Evolutionary conservation across 2,888 invertebrate genomes (phyloP).

Genomic region (Pyrochroa serraticornis): DNA sequence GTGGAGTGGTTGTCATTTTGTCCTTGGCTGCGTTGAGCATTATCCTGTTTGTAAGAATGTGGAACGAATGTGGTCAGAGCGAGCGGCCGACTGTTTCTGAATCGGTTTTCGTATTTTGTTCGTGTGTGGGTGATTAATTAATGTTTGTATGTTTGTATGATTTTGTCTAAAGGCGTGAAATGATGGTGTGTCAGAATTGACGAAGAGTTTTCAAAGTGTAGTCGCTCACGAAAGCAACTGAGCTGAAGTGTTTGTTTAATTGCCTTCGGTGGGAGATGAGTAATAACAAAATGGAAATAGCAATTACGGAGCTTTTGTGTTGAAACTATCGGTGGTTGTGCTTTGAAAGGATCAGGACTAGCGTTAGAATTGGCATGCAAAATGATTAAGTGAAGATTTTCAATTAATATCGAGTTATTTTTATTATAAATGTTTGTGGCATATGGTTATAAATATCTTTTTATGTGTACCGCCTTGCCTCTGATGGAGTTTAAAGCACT

Average conservation of each 20-base stretch:
- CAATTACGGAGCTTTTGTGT: conserved; percentile 21
- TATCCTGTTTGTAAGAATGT: no score
- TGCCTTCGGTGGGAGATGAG: conserved; percentile 14
- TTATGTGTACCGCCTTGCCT: conserved; percentile 34
- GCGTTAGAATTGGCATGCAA: conserved; percentile 26
- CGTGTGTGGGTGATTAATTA: no score
- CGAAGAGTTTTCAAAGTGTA: conserved; percentile 18
- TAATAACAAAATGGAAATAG: conserved; percentile 17
- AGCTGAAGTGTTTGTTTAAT: conserved; percentile 25
- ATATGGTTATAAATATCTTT: conserved; percentile 46
- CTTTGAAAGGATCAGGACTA: conserved; percentile 20
- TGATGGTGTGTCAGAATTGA: conserved; percentile 16
- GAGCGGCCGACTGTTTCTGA: no score
- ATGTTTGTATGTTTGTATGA: no score
- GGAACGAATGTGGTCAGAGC: no score
- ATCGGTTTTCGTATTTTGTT: no score
- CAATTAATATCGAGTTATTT: conserved; percentile 37
- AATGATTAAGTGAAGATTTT: conserved; percentile 34
- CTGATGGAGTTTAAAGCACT: conserved; percentile 33
- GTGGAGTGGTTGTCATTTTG: no score
- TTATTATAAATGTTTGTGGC: conserved; percentile 41
- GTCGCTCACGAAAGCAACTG: neutral
- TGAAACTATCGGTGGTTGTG: conserved; percentile 21
- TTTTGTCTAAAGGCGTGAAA: conserved; percentile 16
- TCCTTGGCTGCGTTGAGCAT: no score